Evolutionary conservation across 2,113 vertebrate genomes (phyloP).

Genomic region (Mesoclemmys tuberculata): DNA sequence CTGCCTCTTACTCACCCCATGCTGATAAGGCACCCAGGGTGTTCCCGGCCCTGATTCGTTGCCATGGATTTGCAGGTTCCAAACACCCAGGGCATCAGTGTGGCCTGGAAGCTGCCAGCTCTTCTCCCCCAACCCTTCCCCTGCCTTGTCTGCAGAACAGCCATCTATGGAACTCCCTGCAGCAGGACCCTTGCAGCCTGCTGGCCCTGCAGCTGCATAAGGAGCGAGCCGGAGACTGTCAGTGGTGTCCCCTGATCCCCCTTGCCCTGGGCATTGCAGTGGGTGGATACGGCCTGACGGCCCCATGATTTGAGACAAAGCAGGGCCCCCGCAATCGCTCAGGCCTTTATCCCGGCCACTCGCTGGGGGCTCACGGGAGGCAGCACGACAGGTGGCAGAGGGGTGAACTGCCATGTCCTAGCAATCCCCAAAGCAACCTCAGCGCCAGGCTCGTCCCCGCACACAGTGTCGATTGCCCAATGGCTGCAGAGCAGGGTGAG

Average conservation of each 20-base stretch:
- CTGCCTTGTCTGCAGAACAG: too few relatives aligned
- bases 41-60: not conserved
- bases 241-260: not conserved
- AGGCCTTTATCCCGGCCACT: too few relatives aligned
- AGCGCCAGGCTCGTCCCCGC: not conserved
- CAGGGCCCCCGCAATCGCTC: too few relatives aligned
- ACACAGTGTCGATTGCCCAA: slow-evolving; percentile 22
- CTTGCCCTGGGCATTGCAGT: not conserved
- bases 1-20: not conserved
- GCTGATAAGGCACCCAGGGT: not conserved
- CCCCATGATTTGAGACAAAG: not conserved
- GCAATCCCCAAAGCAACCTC: rapidly evolving
- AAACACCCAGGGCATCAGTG: not conserved
- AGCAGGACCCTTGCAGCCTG: not conserved
- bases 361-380: too few relatives aligned
- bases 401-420: not conserved
- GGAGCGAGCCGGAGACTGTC: not conserved
- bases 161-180: not conserved
- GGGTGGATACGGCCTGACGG: not conserved
- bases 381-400: not conserved
- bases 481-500: not conserved
- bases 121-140: rapidly evolving
- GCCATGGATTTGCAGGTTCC: not conserved
- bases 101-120: not conserved
- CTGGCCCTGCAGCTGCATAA: not conserved